Evolutionary conservation across 2,888 invertebrate species (phyloP).

Genomic region (Cerastis leucographa): DNA sequence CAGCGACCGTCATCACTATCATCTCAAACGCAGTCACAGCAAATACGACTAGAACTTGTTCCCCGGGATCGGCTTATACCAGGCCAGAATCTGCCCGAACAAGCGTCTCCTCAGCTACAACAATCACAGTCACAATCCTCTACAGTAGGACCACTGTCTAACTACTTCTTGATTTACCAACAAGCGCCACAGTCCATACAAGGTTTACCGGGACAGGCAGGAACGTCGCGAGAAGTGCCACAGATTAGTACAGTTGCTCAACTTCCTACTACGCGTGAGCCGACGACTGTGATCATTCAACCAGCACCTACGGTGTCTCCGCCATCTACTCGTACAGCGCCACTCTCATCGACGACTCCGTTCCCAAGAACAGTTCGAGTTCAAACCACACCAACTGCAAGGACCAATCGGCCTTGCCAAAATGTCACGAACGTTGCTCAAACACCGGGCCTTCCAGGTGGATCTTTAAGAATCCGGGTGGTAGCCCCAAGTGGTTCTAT

Average conservation of each 20-base stretch:
- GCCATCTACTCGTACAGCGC: slow-evolving; percentile 56
- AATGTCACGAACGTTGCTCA: slow-evolving; percentile 13
- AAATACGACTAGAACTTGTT: slow-evolving; percentile 44
- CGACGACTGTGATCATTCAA: slow-evolving; percentile 53
- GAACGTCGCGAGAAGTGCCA: slow-evolving; percentile 50
- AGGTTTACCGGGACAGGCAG: slow-evolving; percentile 47
- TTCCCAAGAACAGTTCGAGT: slow-evolving; percentile 24
- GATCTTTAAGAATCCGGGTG: slow-evolving; percentile 78
- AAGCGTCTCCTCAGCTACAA: slow-evolving; percentile 26
- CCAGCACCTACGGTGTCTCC: slow-evolving; percentile 52
- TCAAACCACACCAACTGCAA: slow-evolving; percentile 39
- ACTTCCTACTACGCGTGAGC: slow-evolving; percentile 23
- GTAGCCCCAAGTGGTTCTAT: slow-evolving; percentile 81
- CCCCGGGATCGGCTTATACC: slow-evolving; percentile 36
- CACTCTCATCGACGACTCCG: slow-evolving; percentile 57
- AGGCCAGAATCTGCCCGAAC: slow-evolving; percentile 29
- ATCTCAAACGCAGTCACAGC: slow-evolving; percentile 50
- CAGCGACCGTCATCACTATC: slow-evolving; percentile 32
- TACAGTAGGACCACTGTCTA: slow-evolving; percentile 50
- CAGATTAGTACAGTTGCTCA: slow-evolving; percentile 37
- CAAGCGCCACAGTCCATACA: slow-evolving; percentile 72
- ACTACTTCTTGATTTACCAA: slow-evolving; percentile 76
- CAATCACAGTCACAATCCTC: slow-evolving; percentile 28
- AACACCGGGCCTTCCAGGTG: slow-evolving; percentile 14
- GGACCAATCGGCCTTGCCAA: slow-evolving; percentile 24